Percentiles rank a stretch among this genome's conserved stretches.
Conservation (phyloP, 2,113 vertebrate species). For the Dinomys branickii region DNA sequence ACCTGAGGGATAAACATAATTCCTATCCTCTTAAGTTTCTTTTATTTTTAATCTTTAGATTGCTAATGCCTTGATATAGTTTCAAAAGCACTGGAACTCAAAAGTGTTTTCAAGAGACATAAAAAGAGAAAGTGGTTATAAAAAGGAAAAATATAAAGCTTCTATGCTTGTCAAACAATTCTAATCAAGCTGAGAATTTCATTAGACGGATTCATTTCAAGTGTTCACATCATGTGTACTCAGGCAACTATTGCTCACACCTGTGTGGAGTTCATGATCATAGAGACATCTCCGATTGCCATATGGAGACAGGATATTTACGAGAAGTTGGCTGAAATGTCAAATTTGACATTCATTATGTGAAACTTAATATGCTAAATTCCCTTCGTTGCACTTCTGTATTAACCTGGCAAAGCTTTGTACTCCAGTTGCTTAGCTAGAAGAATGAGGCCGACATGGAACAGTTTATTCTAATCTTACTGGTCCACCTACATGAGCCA, state of each 20-base stretch:
- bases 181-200: neutral
- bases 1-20: neutral
- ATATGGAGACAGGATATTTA: neutral
- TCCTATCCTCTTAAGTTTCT: slow-evolving; percentile 44
- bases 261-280: neutral
- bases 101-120: slow-evolving; percentile 24
- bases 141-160: slow-evolving; percentile 28
- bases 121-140: neutral
- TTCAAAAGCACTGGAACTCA: slow-evolving; percentile 17
- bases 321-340: slow-evolving; percentile 47
- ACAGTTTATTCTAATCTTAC: neutral
- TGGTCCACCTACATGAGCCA: neutral
- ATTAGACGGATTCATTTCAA: neutral
- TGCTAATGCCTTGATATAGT: slow-evolving; percentile 31
- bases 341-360: slow-evolving; percentile 1
- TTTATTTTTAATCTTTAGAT: slow-evolving; percentile 59
- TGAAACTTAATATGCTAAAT: neutral
- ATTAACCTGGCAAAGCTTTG: neutral
- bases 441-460: neutral
- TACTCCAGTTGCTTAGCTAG: neutral
- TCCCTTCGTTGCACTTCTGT: neutral
- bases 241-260: neutral
- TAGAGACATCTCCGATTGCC: neutral
- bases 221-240: neutral
- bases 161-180: neutral